Base-by-base conservation (phyloP, 2,888 invertebrate genomes). In the Escarpia spicata region DNA sequence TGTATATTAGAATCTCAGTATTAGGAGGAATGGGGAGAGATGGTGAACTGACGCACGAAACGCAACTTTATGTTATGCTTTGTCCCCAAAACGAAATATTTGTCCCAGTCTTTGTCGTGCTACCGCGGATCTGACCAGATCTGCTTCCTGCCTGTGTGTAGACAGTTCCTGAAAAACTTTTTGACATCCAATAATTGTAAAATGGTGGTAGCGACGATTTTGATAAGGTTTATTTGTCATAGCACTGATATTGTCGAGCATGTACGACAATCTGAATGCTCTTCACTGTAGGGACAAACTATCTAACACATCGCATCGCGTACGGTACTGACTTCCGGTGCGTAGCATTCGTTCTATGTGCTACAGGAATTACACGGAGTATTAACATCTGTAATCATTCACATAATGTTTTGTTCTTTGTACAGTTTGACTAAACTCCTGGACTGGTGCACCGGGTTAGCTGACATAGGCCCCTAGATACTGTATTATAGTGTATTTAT, bases 1-100 rank as follows among this genome's bases (percentile, higher is more conserved):
- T 75, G 75, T 75, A 75, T 75, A 75, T 75, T 75, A 75, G 75
- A 75, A 75, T 75, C 75, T 75, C 75, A 75, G 75, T 75, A 75
- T 75, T 75, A 75, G 75, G 75, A 75, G 75, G 75, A 75, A 75
- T 26, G 75, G 26, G 26, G 75, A 52, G 75, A 26, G n/a, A 75
- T 75, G 75, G 75, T 75, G 75, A 75, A 26, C n/a, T 26, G 75
- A 75, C 75, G n/a, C 75, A n/a, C n/a, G 75, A 75, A 75, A 75
- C 75, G 75, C 75, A 19, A n/a, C 75, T n/a, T 19, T 75, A n/a
- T 75, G 19, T 75, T 75, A 26, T 26, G 75, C 75, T 75, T 75
- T 26, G 75, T 75, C 75, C n/a, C 19, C 75, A 26, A 26, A 75
- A 75, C 75, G 19, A 75, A 75, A 75, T 26, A 75, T 75, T 75